These are phyloP conservation scores for Buphagus erythrorhynchus DNA, from an alignment of 2,797 vertebrate genomes.

Conservation along the genomic window DNA sequence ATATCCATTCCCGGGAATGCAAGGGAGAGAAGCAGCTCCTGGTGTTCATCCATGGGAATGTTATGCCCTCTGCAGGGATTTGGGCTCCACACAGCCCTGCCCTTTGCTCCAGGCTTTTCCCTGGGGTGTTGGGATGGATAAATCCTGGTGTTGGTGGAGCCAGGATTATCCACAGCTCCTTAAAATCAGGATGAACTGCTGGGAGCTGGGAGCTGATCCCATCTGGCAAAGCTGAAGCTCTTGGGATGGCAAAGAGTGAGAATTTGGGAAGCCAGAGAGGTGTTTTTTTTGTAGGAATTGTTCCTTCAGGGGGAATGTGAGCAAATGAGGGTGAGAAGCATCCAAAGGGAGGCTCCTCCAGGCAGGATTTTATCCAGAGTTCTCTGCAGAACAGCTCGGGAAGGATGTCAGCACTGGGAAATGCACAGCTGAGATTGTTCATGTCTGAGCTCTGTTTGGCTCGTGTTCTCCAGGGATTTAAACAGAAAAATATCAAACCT, in stretches of 20 bases:
- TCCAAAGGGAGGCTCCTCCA: not conserved
- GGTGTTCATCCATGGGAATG: not conserved
- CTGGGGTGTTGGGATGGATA: not conserved
- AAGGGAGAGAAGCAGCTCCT: constrained; percentile 18
- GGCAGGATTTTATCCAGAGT: not conserved
- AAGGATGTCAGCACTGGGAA: not conserved
- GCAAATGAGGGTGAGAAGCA: not conserved
- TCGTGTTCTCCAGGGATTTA: not conserved
- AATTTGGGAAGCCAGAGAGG: not conserved
- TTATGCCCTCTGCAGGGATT: constrained; percentile 76
- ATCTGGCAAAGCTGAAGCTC: not conserved
- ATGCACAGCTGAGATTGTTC: not conserved
- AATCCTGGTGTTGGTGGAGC: not conserved
- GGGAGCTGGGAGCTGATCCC: not conserved
- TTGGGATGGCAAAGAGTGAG: not conserved
- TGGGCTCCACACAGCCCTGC: not conserved
- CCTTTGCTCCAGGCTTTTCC: not conserved
- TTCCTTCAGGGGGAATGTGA: not conserved
- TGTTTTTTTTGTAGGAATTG: not conserved
- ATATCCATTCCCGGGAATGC: constrained; percentile 59
- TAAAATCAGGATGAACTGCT: not conserved
- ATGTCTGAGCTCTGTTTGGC: not conserved
- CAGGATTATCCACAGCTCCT: not conserved
- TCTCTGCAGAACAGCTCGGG: not conserved
- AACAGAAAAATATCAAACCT: not conserved